Evolutionary conservation across 2,113 vertebrate species (phyloP).

Genomic region (Chiloscyllium plagiosum): DNA sequence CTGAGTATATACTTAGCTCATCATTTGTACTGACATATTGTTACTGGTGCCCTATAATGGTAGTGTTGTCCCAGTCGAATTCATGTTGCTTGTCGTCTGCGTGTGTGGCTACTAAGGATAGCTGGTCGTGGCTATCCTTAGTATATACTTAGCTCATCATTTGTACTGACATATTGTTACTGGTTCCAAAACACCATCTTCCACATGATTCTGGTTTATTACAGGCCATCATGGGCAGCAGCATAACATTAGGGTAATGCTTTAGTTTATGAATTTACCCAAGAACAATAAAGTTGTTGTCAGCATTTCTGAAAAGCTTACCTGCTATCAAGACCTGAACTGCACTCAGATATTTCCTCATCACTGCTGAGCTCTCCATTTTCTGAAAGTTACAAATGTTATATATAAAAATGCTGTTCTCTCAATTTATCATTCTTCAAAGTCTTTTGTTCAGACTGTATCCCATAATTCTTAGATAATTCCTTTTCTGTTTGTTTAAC

Average conservation of each 20-base stretch:
- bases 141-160: no score
- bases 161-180: not conserved
- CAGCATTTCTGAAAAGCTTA: constrained; percentile 47
- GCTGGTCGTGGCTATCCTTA: no score
- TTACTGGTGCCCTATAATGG: no score
- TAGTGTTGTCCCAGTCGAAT: no score
- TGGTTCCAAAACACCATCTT: not conserved
- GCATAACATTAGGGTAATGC: not conserved
- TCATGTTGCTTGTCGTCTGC: no score
- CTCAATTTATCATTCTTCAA: not conserved
- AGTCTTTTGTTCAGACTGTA: not conserved
- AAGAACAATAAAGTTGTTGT: not conserved
- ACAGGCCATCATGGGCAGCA: not conserved
- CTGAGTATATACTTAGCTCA: not conserved
- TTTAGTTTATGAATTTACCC: not conserved
- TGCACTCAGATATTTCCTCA: constrained; percentile 85
- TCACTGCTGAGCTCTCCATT: constrained; percentile 90
- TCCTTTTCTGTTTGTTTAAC: not conserved
- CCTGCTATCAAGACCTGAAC: constrained; percentile 83
- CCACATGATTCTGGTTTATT: not conserved
- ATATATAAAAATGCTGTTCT: not conserved
- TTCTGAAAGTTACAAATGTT: constrained; percentile 55
- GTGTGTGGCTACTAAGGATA: no score
- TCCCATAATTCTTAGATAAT: not conserved
- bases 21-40: not conserved